Conservation (phyloP, 2,113 vertebrate species). For the Thymallus thymallus region DNA sequence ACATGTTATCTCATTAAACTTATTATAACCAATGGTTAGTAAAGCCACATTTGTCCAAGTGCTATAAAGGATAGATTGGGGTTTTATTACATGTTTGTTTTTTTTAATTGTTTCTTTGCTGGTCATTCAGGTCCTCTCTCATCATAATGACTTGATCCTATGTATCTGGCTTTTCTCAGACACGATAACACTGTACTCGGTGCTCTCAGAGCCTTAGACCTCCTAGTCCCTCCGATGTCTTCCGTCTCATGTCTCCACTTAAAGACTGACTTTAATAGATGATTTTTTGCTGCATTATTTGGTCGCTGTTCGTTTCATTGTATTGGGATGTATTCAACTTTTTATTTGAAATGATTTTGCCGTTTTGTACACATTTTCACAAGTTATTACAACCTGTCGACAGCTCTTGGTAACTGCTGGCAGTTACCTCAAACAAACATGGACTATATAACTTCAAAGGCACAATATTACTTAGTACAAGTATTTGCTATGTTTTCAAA, state of each 20-base stretch:
- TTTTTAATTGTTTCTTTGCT: constrained; percentile 21
- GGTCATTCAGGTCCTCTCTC: constrained; percentile 8
- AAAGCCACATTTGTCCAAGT: constrained; percentile 66
- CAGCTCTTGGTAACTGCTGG: constrained; percentile 70
- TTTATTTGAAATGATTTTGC: constrained; percentile 20
- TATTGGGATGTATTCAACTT: constrained; percentile 24
- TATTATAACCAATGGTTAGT: constrained; percentile 54
- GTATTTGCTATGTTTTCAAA: constrained; percentile 14
- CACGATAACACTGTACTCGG: constrained; percentile 4
- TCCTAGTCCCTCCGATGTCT: constrained; percentile 28
- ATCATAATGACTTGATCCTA: constrained; percentile 16
- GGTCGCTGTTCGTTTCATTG: constrained; percentile 16
- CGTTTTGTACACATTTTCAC: constrained; percentile 16
- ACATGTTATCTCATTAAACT: constrained; percentile 36
- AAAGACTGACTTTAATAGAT: constrained; percentile 3
- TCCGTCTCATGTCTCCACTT: constrained; percentile 23
- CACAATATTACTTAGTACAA: constrained; percentile 1
- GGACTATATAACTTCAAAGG: constrained; percentile 43
- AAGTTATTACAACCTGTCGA: constrained; percentile 8
- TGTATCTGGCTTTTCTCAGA: constrained; percentile 14
- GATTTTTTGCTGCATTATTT: constrained; percentile 18
- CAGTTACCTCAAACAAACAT: constrained; percentile 52
- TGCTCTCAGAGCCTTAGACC: constrained; percentile 18
- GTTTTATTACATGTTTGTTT: constrained; percentile 22
- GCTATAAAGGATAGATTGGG: constrained; percentile 54